Evolutionary conservation across 2,797 vertebrate genomes (phyloP).

Genomic region (Lophotriccus pileatus): DNA sequence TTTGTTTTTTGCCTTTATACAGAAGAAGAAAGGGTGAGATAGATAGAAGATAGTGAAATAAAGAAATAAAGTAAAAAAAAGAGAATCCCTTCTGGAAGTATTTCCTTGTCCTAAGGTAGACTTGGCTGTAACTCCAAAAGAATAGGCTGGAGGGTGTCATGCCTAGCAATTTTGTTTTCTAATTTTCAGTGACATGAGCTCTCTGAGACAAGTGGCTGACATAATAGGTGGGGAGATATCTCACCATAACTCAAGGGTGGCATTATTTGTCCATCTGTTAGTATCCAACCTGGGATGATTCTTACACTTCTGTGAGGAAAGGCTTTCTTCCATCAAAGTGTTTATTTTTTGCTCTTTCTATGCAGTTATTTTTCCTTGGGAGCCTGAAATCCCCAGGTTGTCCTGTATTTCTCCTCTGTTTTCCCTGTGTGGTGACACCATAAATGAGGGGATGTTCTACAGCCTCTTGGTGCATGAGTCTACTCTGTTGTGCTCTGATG

Average conservation of each 20-base stretch:
- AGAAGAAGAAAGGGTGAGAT: background rate
- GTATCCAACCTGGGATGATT: background rate
- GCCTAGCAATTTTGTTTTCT: background rate
- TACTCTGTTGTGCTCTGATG: rapidly evolving
- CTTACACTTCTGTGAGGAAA: background rate
- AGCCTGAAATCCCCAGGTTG: background rate
- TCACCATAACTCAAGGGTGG: background rate
- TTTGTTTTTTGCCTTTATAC: background rate
- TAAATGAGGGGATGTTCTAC: background rate
- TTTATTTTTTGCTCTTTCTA: background rate
- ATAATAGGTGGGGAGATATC: background rate
- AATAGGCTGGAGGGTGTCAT: background rate
- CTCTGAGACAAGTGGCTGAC: background rate
- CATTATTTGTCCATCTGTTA: background rate
- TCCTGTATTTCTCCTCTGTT: background rate
- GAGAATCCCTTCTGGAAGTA: background rate
- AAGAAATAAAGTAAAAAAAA: background rate
- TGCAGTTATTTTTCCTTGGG: background rate
- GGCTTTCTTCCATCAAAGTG: background rate
- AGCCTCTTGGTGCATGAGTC: background rate
- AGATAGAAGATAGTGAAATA: background rate
- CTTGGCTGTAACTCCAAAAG: background rate
- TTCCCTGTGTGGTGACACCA: background rate
- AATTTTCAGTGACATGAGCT: background rate
- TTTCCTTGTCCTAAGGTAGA: background rate